phyloP scores from a whole-genome alignment of 2,113 vertebrate species.

The Tupaia chinensis region DNA sequence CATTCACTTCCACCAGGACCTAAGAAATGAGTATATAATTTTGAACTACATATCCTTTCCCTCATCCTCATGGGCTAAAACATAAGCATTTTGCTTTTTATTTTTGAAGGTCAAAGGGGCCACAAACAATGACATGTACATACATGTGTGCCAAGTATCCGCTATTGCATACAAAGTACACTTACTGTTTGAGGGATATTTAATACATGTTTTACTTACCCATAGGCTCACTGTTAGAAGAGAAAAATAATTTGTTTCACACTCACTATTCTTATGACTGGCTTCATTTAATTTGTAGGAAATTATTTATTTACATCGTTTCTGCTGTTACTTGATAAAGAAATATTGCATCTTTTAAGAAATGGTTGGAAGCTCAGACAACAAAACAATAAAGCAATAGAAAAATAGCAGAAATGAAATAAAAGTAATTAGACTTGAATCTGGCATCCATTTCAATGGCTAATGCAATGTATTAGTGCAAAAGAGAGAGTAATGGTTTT shows the following conservation, averaged over 20 bases:
- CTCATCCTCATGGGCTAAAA: background rate
- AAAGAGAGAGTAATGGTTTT: constrained; percentile 51
- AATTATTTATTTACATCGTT: constrained; percentile 62
- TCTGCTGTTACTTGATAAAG: constrained; percentile 67
- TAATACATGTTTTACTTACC: constrained; percentile 25
- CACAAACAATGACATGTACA: background rate
- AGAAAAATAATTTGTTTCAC: background rate
- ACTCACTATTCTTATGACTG: background rate
- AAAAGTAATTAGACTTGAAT: constrained; percentile 65
- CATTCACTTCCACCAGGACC: background rate
- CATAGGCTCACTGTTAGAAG: background rate
- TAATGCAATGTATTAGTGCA: constrained; percentile 52
- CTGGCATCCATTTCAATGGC: background rate
- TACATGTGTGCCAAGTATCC: too few species aligned
- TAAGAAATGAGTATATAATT: background rate
- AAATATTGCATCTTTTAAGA: constrained; percentile 65
- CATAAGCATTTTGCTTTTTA: background rate
- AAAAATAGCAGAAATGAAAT: constrained; percentile 63
- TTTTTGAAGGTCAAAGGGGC: background rate
- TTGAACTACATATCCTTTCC: background rate
- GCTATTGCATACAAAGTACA: background rate
- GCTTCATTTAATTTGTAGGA: constrained; percentile 58
- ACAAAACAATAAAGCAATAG: constrained; percentile 67
- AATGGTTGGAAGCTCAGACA: constrained; percentile 51
- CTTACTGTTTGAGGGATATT: background rate